Evolutionary conservation across 2,888 invertebrate species (phyloP), one percentile per base, ranked within the genome.

Genomic region (Dysmachus trigonus): DNA sequence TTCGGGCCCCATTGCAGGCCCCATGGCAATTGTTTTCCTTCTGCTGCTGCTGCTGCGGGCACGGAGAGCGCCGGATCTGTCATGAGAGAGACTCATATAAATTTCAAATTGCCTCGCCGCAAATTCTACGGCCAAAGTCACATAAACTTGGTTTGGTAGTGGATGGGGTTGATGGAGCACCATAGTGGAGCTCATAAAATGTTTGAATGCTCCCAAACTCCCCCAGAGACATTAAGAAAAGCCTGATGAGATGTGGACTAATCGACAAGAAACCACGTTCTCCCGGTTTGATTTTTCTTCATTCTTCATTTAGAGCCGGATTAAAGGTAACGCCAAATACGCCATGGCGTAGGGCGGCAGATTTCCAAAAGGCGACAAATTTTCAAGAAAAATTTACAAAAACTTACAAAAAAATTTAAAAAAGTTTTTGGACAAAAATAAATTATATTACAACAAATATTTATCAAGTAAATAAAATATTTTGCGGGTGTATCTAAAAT

Each of bases 21-120:
- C 82, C 82, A 82, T 82, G 82, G 71, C 82, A 82, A 82, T 82
- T 82, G 82, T 82, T 82, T 62, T 82, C 22, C 79, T 62, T 18
- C 31, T 22, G 62, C 62, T 38, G 13, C 71, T 62, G 33, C 31
- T 22, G 62, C 62, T 38, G 13, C 71, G 33, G 62, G 38, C 22
- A 22, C 38, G 13, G n/a, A 18, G 31, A 53, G 71, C 53, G 18
- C 15, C 35, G 38, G 31, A 35, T 82, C 62, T 71, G 71, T 71
- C 18, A 35, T 53, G 82, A 82, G 47, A 62, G 62, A 15, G 71
- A 33, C 82, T 82, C 53, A 82, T 82, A 82, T 82, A 82, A 82
- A 82, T 82, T 82, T 82, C 27, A 82, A 82, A 82, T 82, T 62
- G 82, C 62, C 71, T 71, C 71, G 35, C 62, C 82, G 62, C 82